Evolutionary conservation across 2,888 invertebrate genomes (phyloP).

Genomic region (Lasiommata megera): DNA sequence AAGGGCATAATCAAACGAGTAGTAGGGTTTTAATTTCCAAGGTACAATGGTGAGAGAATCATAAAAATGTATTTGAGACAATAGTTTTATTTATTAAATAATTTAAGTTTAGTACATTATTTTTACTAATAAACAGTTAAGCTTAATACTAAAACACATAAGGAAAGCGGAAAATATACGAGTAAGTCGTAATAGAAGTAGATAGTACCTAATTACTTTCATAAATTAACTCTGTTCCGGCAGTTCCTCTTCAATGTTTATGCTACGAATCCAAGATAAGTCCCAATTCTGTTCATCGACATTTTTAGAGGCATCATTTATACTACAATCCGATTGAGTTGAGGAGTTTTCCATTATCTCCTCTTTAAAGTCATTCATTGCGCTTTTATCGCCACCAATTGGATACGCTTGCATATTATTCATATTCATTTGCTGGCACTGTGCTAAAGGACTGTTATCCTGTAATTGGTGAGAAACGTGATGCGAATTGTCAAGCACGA

Average conservation of each 20-base stretch:
- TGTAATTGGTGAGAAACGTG: constrained; percentile 31
- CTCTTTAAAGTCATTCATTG: constrained; percentile 19
- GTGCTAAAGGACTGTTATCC: constrained; percentile 11
- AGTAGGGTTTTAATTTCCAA: too few species aligned
- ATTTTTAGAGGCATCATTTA: constrained; percentile 30
- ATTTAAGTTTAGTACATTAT: too few species aligned
- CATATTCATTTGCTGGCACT: constrained; percentile 39
- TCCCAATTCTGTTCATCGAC: constrained; percentile 49
- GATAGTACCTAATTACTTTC: neutral
- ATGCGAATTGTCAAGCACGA: constrained; percentile 33
- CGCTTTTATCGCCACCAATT: constrained; percentile 12
- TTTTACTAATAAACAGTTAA: neutral
- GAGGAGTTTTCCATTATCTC: constrained; percentile 26
- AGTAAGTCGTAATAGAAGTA: neutral
- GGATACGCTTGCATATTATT: constrained; percentile 37
- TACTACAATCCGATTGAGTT: constrained; percentile 28
- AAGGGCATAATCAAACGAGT: too few species aligned
- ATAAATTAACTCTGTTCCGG: constrained; percentile 23
- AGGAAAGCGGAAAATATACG: neutral
- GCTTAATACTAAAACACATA: neutral
- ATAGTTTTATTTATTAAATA: neutral
- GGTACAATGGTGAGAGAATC: neutral
- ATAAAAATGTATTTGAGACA: neutral
- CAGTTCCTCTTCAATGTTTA: constrained; percentile 49
- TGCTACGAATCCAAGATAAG: constrained; percentile 56